These are phyloP conservation scores for Eupithecia subfuscata DNA, from an alignment of 2,888 invertebrate genomes.

Conservation along the genomic window DNA sequence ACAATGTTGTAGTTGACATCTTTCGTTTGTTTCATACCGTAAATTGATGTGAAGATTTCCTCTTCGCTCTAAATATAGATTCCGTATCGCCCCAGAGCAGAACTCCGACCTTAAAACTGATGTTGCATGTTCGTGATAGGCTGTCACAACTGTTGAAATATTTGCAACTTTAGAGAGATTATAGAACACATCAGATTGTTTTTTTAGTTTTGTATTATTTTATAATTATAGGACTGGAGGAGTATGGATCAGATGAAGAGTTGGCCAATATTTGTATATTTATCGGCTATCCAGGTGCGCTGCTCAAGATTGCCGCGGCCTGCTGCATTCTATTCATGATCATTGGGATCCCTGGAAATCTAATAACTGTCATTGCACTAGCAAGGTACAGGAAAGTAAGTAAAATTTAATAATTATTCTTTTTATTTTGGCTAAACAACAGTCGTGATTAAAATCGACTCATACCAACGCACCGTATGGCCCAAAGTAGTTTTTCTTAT, in stretches of 20 bases:
- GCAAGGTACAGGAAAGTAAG: conserved; percentile 82
- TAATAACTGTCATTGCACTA: conserved; percentile 87
- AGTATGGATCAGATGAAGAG: background rate
- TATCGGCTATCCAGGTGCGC: background rate
- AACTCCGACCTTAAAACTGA: no score
- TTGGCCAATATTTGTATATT: background rate
- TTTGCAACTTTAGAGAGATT: background rate
- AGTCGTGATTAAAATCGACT: no score
- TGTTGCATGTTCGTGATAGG: no score
- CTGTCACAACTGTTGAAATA: background rate
- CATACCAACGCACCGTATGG: no score
- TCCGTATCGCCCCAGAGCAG: no score
- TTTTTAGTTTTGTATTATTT: background rate
- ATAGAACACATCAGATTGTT: background rate
- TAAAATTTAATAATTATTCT: background rate
- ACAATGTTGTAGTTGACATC: background rate
- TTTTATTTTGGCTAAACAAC: background rate
- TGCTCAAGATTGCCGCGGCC: conserved; percentile 18
- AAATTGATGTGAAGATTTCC: no score
- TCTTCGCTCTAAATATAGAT: background rate
- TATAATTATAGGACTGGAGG: background rate
- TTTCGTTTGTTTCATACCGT: no score
- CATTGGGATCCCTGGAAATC: conserved; percentile 87
- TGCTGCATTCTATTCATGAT: conserved; percentile 80
- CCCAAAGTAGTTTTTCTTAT: no score